Percentiles rank a stretch among this genome's conserved stretches.
Evolutionary conservation across 2,888 invertebrate genomes (phyloP).

Genomic region (Pyrrhia umbra): DNA sequence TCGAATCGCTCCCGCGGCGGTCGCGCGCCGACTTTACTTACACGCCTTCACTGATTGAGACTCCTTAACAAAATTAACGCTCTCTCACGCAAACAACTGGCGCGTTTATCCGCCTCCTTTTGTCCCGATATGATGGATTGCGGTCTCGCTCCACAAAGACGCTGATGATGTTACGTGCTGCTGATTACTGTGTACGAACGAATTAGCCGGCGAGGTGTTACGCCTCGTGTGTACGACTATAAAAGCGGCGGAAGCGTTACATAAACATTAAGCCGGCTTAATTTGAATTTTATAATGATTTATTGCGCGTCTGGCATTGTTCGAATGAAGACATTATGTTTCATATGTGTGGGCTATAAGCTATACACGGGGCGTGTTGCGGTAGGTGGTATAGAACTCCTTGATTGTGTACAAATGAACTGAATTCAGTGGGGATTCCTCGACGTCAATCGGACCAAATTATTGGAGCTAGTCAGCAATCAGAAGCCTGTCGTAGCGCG

Average conservation of each 20-base stretch:
- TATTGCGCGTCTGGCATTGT: constrained; percentile 74
- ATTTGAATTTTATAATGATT: constrained; percentile 83
- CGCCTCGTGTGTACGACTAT: constrained; percentile 69
- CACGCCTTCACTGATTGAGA: constrained; percentile 87
- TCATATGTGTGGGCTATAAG: constrained; percentile 28
- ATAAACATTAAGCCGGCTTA: constrained; percentile 78
- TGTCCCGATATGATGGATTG: constrained; percentile 89
- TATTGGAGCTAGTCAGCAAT: constrained; percentile 75
- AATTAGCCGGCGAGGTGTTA: constrained; percentile 78
- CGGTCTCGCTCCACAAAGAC: constrained; percentile 84
- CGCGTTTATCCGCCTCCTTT: constrained; percentile 84
- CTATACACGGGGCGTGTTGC: constrained; percentile 28
- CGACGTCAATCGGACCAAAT: constrained; percentile 76
- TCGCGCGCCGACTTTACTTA: constrained; percentile 83
- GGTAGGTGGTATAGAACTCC: constrained; percentile 56
- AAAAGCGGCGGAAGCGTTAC: constrained; percentile 75
- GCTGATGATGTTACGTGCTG: constrained; percentile 83
- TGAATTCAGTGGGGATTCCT: constrained; percentile 68
- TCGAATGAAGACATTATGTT: constrained; percentile 68
- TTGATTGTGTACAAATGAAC: constrained; percentile 71
- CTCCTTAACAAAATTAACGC: constrained; percentile 89
- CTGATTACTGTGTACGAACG: constrained; percentile 85
- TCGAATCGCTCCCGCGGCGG: constrained; percentile 85
- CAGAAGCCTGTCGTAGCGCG: constrained; percentile 71
- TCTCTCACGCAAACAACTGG: constrained; percentile 85